Evolutionary conservation across 2,113 vertebrate genomes (phyloP).

Genomic region (Pteronura brasiliensis): DNA sequence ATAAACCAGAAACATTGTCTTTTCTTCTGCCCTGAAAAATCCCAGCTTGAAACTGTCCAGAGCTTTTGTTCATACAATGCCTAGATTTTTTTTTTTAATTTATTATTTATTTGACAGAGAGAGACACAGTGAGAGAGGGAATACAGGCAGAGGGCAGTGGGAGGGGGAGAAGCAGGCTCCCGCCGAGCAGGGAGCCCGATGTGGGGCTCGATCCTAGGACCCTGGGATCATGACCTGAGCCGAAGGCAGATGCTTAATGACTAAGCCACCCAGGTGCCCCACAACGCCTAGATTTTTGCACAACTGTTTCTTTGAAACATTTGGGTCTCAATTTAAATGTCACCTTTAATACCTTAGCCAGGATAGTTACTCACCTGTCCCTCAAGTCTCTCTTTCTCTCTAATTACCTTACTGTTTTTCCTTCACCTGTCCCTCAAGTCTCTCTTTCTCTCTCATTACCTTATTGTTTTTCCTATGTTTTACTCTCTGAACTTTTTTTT

Average conservation of each 20-base stretch:
- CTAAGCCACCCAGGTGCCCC: no score
- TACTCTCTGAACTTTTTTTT: background rate
- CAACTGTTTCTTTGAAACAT: background rate
- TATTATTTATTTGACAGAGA: no score
- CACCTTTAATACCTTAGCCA: background rate
- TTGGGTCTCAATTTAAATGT: background rate
- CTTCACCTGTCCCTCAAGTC: background rate
- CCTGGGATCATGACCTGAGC: no score
- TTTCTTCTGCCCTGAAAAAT: background rate
- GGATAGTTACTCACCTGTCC: background rate
- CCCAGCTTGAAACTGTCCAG: background rate
- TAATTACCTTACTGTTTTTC: background rate
- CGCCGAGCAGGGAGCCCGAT: no score
- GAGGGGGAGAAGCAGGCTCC: no score
- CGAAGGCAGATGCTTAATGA: no score
- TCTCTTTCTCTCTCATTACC: background rate
- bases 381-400: background rate
- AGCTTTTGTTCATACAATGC: background rate
- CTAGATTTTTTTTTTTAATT: background rate
- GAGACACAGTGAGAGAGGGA: no score
- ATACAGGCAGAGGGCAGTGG: no score
- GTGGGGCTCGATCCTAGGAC: no score
- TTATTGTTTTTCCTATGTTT: background rate
- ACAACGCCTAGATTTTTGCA: background rate
- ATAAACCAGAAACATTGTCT: background rate